A percentile compares a stretch with the other conserved stretches of the same genome.
These are phyloP conservation scores for Tiliacea citrago DNA, from an alignment of 2,888 invertebrate species.

Conservation along the genomic window DNA sequence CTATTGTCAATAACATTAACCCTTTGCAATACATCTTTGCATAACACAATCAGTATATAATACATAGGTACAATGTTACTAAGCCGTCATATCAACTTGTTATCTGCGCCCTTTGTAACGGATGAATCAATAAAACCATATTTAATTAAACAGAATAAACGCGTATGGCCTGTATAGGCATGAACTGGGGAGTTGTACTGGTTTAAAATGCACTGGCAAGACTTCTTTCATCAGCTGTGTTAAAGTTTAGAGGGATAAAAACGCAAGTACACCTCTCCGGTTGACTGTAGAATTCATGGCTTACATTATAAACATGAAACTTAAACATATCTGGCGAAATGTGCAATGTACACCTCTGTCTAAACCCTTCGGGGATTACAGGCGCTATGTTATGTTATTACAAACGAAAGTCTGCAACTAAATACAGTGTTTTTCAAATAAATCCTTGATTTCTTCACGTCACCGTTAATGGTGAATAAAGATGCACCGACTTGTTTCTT, in stretches of 20 bases:
- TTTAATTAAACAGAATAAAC: constrained; percentile 44
- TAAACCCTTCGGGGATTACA: too few relatives aligned
- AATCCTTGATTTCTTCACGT: constrained; percentile 29
- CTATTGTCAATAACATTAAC: too few relatives aligned
- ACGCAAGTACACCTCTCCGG: not conserved
- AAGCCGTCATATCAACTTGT: constrained; percentile 20
- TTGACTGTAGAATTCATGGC: too few relatives aligned
- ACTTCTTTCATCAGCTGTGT: not conserved
- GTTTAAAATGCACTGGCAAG: not conserved
- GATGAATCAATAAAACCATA: constrained; percentile 53
- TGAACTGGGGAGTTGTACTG: constrained; percentile 3
- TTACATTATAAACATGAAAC: not conserved
- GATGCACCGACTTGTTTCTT: constrained; percentile 37
- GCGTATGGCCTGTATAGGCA: constrained; percentile 27
- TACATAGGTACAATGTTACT: constrained; percentile 13
- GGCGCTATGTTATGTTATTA: too few relatives aligned
- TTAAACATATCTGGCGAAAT: too few relatives aligned
- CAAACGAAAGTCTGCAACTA: not conserved
- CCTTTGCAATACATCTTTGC: constrained; percentile 21
- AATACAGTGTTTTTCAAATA: not conserved
- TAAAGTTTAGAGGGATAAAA: not conserved
- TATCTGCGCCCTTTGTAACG: constrained; percentile 57
- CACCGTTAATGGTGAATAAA: constrained; percentile 19
- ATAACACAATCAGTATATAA: constrained; percentile 9
- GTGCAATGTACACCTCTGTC: too few relatives aligned